phyloP scores from a whole-genome alignment of 2,888 invertebrate species.

The Ethmia dodecea region DNA sequence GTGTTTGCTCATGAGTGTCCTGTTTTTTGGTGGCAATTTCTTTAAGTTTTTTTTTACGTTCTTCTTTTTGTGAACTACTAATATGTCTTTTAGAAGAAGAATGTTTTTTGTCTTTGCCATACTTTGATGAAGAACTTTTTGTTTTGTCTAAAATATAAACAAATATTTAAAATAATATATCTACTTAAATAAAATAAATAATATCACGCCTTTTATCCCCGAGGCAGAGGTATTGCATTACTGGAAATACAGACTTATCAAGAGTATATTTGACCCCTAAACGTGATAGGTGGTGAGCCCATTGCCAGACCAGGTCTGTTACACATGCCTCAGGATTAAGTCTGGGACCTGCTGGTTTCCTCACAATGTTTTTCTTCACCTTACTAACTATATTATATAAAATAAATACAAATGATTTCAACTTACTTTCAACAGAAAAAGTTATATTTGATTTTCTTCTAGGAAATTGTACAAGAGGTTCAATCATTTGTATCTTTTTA shows the following conservation, averaged over 20 bases:
- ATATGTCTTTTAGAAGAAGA: constrained; percentile 34
- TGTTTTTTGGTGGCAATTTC: constrained; percentile 59
- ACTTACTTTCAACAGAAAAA: constrained; percentile 37
- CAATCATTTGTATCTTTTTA: constrained; percentile 48
- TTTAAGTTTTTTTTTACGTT: constrained; percentile 68
- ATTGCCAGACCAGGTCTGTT: no score
- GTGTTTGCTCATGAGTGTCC: constrained; percentile 28
- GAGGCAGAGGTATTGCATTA: no score
- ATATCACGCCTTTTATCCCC: no score
- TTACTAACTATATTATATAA: not conserved
- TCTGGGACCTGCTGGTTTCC: no score
- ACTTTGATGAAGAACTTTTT: constrained; percentile 29
- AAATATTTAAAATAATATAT: not conserved
- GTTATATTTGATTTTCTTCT: constrained; percentile 28
- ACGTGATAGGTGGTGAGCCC: no score
- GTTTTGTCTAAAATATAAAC: constrained; percentile 32
- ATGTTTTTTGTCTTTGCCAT: constrained; percentile 30
- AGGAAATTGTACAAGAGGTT: constrained; percentile 33
- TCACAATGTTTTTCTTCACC: no score
- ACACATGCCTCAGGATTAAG: no score
- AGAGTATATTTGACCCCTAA: no score
- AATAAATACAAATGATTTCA: constrained; percentile 5
- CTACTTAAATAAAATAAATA: no score
- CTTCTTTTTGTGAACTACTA: constrained; percentile 53
- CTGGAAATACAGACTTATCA: no score